A percentile compares a stretch with the other conserved stretches of the same genome.
These are phyloP conservation scores for Myiozetetes cayanensis DNA, from an alignment of 2,113 vertebrate genomes.

Conservation along the genomic window DNA sequence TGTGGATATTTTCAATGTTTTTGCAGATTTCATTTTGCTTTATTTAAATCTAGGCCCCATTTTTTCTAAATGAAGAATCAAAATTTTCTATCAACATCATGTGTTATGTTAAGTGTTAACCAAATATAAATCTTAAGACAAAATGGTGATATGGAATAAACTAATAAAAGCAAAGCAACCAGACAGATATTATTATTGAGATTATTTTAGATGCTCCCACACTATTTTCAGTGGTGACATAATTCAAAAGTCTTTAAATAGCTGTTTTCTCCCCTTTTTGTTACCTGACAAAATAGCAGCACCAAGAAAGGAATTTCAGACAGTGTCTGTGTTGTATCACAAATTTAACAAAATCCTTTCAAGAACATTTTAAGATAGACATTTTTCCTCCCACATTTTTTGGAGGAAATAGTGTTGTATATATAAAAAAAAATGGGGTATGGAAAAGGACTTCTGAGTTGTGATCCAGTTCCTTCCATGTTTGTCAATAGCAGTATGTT, in stretches of 20 bases:
- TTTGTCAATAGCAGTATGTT: not conserved
- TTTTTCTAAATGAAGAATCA: conserved; percentile 3
- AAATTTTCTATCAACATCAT: not conserved
- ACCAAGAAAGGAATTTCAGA: conserved; percentile 7
- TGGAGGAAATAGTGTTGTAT: not conserved
- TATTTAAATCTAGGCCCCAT: not conserved
- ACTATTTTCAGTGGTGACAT: conserved; percentile 5
- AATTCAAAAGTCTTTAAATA: conserved; percentile 18
- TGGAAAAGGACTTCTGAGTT: not conserved
- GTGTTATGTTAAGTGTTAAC: not conserved
- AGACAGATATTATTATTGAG: not conserved
- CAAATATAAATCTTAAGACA: conserved; percentile 8
- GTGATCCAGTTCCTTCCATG: not conserved
- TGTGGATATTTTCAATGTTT: not conserved
- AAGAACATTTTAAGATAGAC: not conserved
- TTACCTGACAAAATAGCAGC: conserved; percentile 23
- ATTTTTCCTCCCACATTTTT: not conserved
- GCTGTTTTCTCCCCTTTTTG: not conserved
- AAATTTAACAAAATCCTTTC: conserved; percentile 30
- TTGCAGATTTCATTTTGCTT: not conserved
- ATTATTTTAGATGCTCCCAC: not conserved
- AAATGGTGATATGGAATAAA: not conserved
- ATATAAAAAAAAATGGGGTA: not conserved
- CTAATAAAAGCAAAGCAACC: conserved; percentile 13
- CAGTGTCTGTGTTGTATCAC: not conserved